Percentiles rank a stretch among this genome's conserved stretches.
Conservation (phyloP, 2,797 vertebrate species). For the Gallirallus australis region DNA sequence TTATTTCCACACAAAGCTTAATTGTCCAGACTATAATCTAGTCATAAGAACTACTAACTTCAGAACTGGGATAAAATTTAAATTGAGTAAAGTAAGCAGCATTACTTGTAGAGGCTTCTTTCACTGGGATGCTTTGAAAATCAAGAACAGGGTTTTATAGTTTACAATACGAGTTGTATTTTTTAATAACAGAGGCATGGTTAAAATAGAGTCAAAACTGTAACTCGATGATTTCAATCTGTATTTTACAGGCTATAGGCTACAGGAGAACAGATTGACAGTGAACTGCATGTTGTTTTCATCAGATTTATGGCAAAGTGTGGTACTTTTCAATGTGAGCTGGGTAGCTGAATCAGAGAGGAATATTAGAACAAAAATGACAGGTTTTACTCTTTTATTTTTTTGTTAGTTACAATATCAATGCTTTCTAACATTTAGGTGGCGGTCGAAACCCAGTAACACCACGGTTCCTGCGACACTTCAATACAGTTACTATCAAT, state of each 20-base stretch:
- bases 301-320: background rate
- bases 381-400: background rate
- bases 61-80: background rate
- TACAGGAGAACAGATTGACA: background rate
- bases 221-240: background rate
- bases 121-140: background rate
- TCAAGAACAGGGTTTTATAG: background rate
- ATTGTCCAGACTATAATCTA: background rate
- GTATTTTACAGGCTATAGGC: background rate
- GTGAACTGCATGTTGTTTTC: background rate
- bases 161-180: background rate
- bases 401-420: background rate
- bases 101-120: background rate
- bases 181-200: background rate
- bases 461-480: conserved; percentile 88
- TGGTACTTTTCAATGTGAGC: background rate
- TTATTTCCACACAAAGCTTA: background rate
- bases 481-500: conserved; percentile 91
- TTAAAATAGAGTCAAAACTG: background rate
- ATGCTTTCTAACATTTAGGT: conserved; percentile 74
- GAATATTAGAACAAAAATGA: background rate
- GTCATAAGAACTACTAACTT: background rate
- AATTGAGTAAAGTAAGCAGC: background rate
- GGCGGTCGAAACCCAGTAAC: conserved; percentile 91
- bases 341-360: background rate